Base-by-base conservation (phyloP, 2,888 invertebrate species). In the Onchidella celtica region DNA sequence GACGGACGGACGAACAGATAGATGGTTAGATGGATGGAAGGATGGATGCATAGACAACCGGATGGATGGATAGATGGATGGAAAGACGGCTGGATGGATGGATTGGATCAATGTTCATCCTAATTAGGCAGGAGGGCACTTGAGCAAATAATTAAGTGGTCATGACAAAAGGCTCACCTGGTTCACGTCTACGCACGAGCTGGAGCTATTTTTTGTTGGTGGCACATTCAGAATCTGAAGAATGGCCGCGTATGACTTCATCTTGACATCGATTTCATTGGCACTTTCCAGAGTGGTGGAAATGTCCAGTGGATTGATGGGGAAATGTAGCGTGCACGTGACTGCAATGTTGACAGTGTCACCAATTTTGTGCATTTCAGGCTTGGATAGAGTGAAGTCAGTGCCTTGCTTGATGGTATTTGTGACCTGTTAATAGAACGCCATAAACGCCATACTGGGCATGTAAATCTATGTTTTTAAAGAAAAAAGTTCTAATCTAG, bases 111-210 rank as follows among this genome's bases (percentile, higher is more conserved):
- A n/a, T n/a, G n/a, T n/a, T n/a, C n/a, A n/a, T n/a, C n/a, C n/a
- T n/a, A n/a, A n/a, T n/a, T n/a, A n/a, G n/a, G n/a, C n/a, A n/a
- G n/a, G n/a, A n/a, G n/a, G n/a, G n/a, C n/a, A n/a, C n/a, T n/a
- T n/a, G n/a, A n/a, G n/a, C n/a, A n/a, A n/a, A n/a, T n/a, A n/a
- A n/a, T n/a, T n/a, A n/a, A n/a, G n/a, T n/a, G n/a, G n/a, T n/a
- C n/a, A n/a, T n/a, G n/a, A n/a, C n/a, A n/a, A n/a, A n/a, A n/a
- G n/a, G 17, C 47, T 47, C 6, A 47, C 88, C 87, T 87, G 40
- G 29, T 89, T 89, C 11, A 87, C 38, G 32, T 85, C 84, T 66
- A 69, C 77, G 78, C 89, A 89, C 0, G 88, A 85, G 9, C 80
- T 24, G 59, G 83, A 83, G 11, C 36, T 24, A 4, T 34, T 61